These are phyloP conservation scores for Pachymerium ferrugineum DNA, from an alignment of 2,888 invertebrate species.

Conservation along the genomic window DNA sequence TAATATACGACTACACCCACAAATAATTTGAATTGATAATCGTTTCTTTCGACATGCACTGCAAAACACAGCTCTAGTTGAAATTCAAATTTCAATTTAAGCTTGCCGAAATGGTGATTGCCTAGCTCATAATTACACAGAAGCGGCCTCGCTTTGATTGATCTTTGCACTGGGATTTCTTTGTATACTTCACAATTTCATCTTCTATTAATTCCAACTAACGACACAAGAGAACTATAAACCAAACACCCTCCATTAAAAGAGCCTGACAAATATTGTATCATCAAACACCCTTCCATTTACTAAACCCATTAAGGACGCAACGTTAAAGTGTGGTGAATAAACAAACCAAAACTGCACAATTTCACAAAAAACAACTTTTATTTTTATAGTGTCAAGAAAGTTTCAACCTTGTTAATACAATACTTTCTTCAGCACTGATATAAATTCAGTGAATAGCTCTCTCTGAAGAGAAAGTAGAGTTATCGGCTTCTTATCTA, in stretches of 20 bases:
- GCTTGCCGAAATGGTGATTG: background rate
- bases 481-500: too few species aligned
- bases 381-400: too few species aligned
- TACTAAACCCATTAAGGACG: background rate
- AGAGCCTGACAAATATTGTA: slow-evolving; percentile 4
- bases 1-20: too few species aligned
- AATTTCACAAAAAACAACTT: too few species aligned
- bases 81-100: background rate
- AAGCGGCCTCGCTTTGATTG: background rate
- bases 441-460: too few species aligned
- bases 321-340: background rate
- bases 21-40: too few species aligned
- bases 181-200: background rate
- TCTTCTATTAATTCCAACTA: slow-evolving; percentile 5
- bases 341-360: too few species aligned
- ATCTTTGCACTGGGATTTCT: background rate
- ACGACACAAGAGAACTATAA: slow-evolving; percentile 5
- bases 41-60: background rate
- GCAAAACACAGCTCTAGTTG: background rate
- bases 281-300: background rate
- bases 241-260: slow-evolving; percentile 5
- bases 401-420: too few species aligned
- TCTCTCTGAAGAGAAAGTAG: too few species aligned
- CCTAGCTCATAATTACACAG: background rate
- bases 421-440: too few species aligned